Percentiles rank a stretch among this genome's conserved stretches.
Conservation (phyloP, 2,113 vertebrate genomes). For the Siniperca chuatsi region DNA sequence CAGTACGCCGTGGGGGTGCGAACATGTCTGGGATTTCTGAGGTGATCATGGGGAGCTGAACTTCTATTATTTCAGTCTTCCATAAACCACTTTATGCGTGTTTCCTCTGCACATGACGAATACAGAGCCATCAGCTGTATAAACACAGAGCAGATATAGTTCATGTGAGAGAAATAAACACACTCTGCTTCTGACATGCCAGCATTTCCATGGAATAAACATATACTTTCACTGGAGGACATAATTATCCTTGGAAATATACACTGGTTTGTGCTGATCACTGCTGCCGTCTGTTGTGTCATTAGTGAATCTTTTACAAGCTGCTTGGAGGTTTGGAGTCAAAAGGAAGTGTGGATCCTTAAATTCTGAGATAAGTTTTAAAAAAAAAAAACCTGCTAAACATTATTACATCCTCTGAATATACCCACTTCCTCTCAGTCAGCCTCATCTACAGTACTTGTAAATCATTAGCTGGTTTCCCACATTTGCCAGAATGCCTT, state of each 20-base stretch:
- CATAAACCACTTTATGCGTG: slow-evolving; percentile 3
- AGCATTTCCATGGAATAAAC: slow-evolving; percentile 26
- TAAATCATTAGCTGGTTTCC: slow-evolving; percentile 10
- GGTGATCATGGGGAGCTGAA: slow-evolving; percentile 17
- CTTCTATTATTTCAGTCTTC: slow-evolving; percentile 47
- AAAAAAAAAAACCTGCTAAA: background rate
- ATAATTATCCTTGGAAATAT: slow-evolving; percentile 30
- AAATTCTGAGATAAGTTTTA: background rate
- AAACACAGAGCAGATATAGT: slow-evolving; percentile 45
- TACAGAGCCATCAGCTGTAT: slow-evolving; percentile 31
- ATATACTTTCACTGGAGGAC: slow-evolving; percentile 37
- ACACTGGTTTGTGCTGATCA: slow-evolving; percentile 27
- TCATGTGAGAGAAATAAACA: slow-evolving; percentile 49
- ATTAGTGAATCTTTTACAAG: background rate
- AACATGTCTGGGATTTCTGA: slow-evolving; percentile 42
- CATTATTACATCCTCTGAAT: slow-evolving; percentile 3
- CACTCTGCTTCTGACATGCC: slow-evolving; percentile 21
- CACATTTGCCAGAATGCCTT: slow-evolving; percentile 17
- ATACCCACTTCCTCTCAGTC: background rate
- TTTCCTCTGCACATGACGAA: slow-evolving; percentile 24
- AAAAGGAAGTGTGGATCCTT: slow-evolving; percentile 1
- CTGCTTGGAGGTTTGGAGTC: slow-evolving; percentile 1
- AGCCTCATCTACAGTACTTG: background rate
- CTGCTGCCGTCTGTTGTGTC: background rate
- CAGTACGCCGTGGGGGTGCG: background rate